A percentile compares a stretch with the other conserved stretches of the same genome.
Evolutionary conservation across 92 coral and sea anemone genomes (phyloP).

Genomic region (Meandrina meandrites): DNA sequence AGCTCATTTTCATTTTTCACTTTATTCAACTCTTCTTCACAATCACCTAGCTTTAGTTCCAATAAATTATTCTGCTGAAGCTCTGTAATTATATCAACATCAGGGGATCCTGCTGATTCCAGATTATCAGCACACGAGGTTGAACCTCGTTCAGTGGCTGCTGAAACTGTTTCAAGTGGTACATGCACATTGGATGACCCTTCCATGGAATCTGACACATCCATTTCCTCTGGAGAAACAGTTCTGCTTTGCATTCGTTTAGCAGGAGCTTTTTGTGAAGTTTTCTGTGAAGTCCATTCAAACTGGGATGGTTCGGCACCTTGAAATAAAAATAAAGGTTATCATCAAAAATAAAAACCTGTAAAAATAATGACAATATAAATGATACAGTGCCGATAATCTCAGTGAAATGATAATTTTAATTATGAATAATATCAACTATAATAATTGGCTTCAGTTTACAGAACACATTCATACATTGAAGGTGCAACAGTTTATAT

Average conservation of each 20-base stretch:
- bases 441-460: too few relatives aligned
- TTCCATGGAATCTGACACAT: slow-evolving; percentile 34
- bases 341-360: too few relatives aligned
- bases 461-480: too few relatives aligned
- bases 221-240: slow-evolving; percentile 27
- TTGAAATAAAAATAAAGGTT: slow-evolving; percentile 22
- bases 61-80: slow-evolving; percentile 25
- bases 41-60: slow-evolving; percentile 33
- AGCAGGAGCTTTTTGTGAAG: slow-evolving; percentile 32
- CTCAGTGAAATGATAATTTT: too few relatives aligned
- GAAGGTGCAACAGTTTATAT: too few relatives aligned
- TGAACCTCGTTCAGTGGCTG: slow-evolving; percentile 34
- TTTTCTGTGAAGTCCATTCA: slow-evolving; percentile 18
- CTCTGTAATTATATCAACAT: slow-evolving; percentile 14
- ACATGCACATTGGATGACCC: slow-evolving; percentile 22
- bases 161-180: slow-evolving; percentile 25
- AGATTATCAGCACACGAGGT: slow-evolving; percentile 27
- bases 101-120: slow-evolving; percentile 21
- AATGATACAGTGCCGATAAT: too few relatives aligned
- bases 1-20: slow-evolving; percentile 26
- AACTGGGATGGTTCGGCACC: slow-evolving; percentile 35
- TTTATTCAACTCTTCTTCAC: too few relatives aligned
- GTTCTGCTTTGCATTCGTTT: slow-evolving; percentile 1
- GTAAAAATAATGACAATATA: too few relatives aligned
- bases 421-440: too few relatives aligned